Percentiles rank a stretch among this genome's conserved stretches.
These are phyloP conservation scores for Coracias cyanogaster DNA, from an alignment of 2,797 vertebrate species.

Conservation along the genomic window DNA sequence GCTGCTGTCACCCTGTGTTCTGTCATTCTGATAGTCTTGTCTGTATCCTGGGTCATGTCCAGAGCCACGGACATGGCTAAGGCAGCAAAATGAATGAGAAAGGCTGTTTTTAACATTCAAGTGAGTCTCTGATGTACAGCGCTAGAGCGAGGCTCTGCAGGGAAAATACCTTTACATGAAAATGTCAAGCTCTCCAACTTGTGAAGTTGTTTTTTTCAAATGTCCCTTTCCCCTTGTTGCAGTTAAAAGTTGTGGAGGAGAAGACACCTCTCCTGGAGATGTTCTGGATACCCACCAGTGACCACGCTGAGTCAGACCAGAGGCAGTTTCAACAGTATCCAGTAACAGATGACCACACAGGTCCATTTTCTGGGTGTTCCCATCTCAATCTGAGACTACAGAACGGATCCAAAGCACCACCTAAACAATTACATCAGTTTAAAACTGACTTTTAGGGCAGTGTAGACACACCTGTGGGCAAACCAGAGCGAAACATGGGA, in stretches of 20 bases:
- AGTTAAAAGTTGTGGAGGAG: neutral
- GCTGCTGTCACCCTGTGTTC: neutral
- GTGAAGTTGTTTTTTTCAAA: neutral
- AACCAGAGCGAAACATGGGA: neutral
- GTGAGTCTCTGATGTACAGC: neutral
- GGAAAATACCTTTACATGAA: neutral
- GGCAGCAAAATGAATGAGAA: neutral
- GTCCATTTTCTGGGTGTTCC: neutral
- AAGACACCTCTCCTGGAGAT: neutral
- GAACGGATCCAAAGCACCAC: neutral
- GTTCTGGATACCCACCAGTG: neutral
- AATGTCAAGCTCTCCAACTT: neutral
- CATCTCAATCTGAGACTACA: neutral
- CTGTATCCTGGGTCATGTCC: neutral
- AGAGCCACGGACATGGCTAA: neutral
- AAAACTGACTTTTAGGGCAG: neutral
- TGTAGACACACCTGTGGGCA: neutral
- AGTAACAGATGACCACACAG: neutral
- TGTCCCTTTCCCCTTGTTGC: neutral
- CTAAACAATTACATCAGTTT: neutral
- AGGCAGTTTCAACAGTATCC: neutral
- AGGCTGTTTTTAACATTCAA: neutral
- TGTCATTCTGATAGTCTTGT: neutral
- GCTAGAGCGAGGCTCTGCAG: neutral
- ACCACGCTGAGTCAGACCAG: neutral